Conservation (phyloP, 2,888 invertebrate genomes). For the Himalopsyche anomala region DNA sequence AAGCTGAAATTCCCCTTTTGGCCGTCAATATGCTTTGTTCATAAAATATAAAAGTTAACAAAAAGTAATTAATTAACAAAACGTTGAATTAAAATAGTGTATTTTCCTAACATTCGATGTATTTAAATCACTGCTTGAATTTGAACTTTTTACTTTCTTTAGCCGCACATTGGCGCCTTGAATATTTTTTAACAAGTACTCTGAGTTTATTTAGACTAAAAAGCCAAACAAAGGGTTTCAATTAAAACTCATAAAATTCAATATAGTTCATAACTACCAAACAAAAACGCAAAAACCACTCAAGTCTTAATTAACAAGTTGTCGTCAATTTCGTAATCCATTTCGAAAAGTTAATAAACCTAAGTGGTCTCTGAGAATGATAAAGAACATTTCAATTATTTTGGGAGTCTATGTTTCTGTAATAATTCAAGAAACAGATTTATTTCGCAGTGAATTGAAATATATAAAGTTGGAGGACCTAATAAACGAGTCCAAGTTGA, state of each 20-base stretch:
- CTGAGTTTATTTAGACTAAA: background rate
- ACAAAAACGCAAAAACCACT: conserved; percentile 5
- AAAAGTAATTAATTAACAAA: too few relatives aligned
- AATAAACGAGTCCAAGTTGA: conserved; percentile 58
- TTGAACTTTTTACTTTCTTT: too few relatives aligned
- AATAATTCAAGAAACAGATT: conserved; percentile 56
- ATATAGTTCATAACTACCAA: conserved; percentile 12
- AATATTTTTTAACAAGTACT: too few relatives aligned
- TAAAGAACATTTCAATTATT: conserved; percentile 55
- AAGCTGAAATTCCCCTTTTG: too few relatives aligned
- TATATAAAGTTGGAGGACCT: conserved; percentile 57
- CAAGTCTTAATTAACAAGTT: conserved; percentile 48
- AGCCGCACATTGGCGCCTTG: too few relatives aligned
- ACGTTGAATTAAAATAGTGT: too few relatives aligned
- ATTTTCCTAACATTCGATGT: too few relatives aligned
- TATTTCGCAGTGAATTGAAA: conserved; percentile 56
- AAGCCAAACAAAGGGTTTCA: conserved; percentile 18
- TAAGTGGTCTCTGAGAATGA: conserved; percentile 4
- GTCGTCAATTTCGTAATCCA: conserved; percentile 53
- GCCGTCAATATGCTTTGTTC: too few relatives aligned
- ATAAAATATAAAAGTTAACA: too few relatives aligned
- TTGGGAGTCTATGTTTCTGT: conserved; percentile 47
- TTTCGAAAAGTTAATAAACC: conserved; percentile 55
- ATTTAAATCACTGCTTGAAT: too few relatives aligned
- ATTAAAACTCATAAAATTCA: conserved; percentile 9